Conservation (phyloP, 2,113 vertebrate genomes). For the Jaculus jaculus region DNA sequence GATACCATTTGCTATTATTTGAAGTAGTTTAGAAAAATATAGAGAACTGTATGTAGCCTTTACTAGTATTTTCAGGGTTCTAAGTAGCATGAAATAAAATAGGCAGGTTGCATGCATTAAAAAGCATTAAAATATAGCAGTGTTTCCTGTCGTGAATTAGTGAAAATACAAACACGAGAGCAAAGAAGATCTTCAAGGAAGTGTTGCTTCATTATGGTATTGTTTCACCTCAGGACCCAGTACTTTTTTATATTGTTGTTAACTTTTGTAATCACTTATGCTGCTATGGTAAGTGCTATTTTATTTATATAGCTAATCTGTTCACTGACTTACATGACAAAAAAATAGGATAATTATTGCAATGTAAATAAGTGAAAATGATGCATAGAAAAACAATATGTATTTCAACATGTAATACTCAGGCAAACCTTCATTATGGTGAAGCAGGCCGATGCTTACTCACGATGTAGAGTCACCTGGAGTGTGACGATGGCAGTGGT, state of each 20-base stretch:
- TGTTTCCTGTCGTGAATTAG: neutral
- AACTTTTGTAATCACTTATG: neutral
- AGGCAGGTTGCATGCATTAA: neutral
- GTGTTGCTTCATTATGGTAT: neutral
- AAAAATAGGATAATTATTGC: neutral
- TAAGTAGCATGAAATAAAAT: conserved; percentile 16
- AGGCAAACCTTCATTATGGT: neutral
- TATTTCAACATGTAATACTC: neutral
- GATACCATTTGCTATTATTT: neutral
- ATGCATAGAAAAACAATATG: neutral
- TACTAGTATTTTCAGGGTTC: neutral
- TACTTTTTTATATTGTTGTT: neutral
- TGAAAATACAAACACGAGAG: neutral
- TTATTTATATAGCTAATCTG: neutral
- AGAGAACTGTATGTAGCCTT: neutral
- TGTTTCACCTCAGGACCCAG: neutral
- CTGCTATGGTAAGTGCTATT: neutral
- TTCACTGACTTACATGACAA: neutral
- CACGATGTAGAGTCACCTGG: neutral
- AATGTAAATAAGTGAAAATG: neutral
- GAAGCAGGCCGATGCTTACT: neutral
- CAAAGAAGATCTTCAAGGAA: neutral
- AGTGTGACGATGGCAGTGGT: neutral
- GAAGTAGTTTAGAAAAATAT: neutral
- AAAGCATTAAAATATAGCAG: neutral